Conservation (phyloP, 1,140 invertebrate species). For the Episyrphus balteatus region DNA sequence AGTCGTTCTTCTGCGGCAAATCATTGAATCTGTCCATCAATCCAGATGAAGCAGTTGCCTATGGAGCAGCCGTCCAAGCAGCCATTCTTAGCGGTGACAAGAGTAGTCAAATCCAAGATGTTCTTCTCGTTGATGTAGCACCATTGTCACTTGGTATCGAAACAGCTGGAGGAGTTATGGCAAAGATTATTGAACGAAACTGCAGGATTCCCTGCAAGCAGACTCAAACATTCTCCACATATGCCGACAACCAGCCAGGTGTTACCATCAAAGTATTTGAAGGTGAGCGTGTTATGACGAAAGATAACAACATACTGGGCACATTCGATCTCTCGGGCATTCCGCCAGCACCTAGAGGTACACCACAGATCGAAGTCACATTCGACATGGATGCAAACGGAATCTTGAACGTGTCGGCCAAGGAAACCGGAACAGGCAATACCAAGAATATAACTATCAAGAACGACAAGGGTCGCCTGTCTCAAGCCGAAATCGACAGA, state of each 20-base stretch:
- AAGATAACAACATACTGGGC: constrained; percentile 64
- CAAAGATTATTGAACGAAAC: constrained; percentile 53
- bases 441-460: constrained; percentile 69
- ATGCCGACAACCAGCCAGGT: constrained; percentile 58
- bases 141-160: constrained; percentile 49
- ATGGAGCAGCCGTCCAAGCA: constrained; percentile 64
- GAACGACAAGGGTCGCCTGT: constrained; percentile 71
- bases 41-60: constrained; percentile 69
- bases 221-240: constrained; percentile 53
- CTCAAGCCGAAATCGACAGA: constrained; percentile 67
- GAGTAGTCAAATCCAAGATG: constrained; percentile 43
- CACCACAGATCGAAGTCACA: constrained; percentile 63
- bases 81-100: constrained; percentile 58
- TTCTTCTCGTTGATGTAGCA: constrained; percentile 45
- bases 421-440: constrained; percentile 45
- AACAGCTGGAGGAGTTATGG: constrained; percentile 50
- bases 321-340: constrained; percentile 70
- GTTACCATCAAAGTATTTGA: constrained; percentile 59
- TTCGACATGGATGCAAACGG: constrained; percentile 61
- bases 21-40: constrained; percentile 59
- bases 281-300: constrained; percentile 59
- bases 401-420: constrained; percentile 55
- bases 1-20: constrained; percentile 56
- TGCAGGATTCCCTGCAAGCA: constrained; percentile 52
- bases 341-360: constrained; percentile 67